phyloP scores from a whole-genome alignment of 2,888 invertebrate species.

The Aphrophora alni region DNA sequence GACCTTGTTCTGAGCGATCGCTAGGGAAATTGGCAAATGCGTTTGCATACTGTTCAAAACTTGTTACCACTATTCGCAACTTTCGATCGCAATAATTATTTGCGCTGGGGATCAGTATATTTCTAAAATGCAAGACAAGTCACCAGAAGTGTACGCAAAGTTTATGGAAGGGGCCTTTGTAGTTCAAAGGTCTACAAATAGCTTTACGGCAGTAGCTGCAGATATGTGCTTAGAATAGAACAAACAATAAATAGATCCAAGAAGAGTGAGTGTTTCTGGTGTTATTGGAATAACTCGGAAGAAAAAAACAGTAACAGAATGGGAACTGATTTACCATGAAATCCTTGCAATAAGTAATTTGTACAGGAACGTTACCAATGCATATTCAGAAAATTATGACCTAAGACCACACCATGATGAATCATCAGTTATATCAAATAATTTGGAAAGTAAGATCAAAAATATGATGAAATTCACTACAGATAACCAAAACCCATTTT shows the following conservation, averaged over 20 bases:
- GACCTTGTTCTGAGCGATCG: not conserved
- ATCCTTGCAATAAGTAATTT: not conserved
- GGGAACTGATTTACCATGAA: not conserved
- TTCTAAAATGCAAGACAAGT: not conserved
- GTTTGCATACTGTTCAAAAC: not conserved
- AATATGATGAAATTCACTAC: no score
- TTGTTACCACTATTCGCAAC: not conserved
- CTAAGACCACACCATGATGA: no score
- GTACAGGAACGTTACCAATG: no score
- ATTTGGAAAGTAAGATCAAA: no score
- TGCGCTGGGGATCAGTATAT: not conserved
- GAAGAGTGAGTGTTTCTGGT: conserved; percentile 15
- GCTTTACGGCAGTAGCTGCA: not conserved
- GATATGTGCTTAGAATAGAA: not conserved
- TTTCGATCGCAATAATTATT: not conserved
- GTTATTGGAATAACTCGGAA: not conserved
- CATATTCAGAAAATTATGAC: not conserved
- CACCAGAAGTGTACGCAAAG: not conserved
- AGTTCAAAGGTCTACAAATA: no score
- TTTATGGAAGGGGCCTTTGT: no score
- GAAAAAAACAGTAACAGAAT: not conserved
- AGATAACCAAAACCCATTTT: no score
- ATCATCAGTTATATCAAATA: no score
- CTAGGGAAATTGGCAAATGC: not conserved
- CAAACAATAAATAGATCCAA: conserved; percentile 14